Evolutionary conservation across 2,888 invertebrate genomes (phyloP), one percentile per base, ranked within the genome.

Genomic region (Sinopyrophorus schimmeli): DNA sequence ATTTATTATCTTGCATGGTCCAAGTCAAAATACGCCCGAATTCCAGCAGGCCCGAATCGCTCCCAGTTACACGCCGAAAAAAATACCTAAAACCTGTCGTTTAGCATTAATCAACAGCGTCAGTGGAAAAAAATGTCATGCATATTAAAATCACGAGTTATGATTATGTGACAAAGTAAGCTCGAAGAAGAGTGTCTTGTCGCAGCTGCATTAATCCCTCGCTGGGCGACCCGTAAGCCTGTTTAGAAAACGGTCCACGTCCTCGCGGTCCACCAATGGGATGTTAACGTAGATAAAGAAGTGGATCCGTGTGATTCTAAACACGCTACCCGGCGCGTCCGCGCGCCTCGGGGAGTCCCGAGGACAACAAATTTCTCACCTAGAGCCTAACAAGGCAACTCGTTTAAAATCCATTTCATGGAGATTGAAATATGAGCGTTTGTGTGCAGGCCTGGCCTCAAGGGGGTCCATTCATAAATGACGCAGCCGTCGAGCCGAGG

Each of bases 341-440:
- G 34, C 44, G 54, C 67, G 56, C 72, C 53, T 63, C 69, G 60
- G 72, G 72, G 64, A 62, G 68, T 69, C 71, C 55, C 54, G 57
- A 61, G 68, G 71, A 73, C 73, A 73, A 72, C 71, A 69, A 72
- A 72, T 72, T 72, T 73, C 73, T 73, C 73, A 73, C 73, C 73
- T 73, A 70, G 69, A 65, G 68, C 62, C 70, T 71, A 72, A 72
- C 71, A 70, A 71, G 70, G 65, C 69, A 66, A 68, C 67, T 69
- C 65, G 68, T 69, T 69, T 68, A 65, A 68, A 70, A 70, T 67
- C 65, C 69, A 69, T 68, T 70, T 65, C 66, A 59, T 63, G 61
- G 60, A 66, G 69, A 71, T 70, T 71, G 71, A 71, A 71, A 71
- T 72, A 71, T 68, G 71, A 68, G 62, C 65, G 63, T 66, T 66